phyloP scores from a whole-genome alignment of 2,113 vertebrate species.

The Rhea pennata region DNA sequence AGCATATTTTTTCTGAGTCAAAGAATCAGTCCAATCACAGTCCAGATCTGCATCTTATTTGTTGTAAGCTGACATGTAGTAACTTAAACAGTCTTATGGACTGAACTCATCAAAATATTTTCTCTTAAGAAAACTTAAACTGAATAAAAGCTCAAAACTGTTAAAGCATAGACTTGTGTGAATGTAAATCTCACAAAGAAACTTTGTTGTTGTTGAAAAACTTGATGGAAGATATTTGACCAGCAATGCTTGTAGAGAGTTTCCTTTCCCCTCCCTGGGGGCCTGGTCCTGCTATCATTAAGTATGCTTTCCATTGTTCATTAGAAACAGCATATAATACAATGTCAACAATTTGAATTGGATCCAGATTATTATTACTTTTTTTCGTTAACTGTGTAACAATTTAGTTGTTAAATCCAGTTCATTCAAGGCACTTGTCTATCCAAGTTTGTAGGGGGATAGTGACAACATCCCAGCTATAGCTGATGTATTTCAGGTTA shows the following conservation, averaged over 20 bases:
- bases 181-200: background rate
- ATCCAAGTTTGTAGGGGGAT: background rate
- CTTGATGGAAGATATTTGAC: background rate
- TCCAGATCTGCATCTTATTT: accelerated
- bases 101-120: background rate
- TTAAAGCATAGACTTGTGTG: background rate
- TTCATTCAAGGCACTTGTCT: background rate
- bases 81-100: accelerated
- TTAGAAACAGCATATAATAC: background rate
- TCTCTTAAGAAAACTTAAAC: background rate
- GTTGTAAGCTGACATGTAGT: background rate
- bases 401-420: background rate
- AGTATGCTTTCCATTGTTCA: background rate
- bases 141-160: background rate
- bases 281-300: background rate
- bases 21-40: accelerated
- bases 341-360: background rate
- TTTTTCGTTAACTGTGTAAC: background rate
- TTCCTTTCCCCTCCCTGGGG: background rate
- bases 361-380: background rate
- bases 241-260: background rate
- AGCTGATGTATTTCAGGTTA: background rate
- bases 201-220: background rate
- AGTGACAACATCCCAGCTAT: background rate
- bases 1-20: accelerated